phyloP scores from a whole-genome alignment of 64 coral and sea anemone species.

The Pocillopora damicornis region DNA sequence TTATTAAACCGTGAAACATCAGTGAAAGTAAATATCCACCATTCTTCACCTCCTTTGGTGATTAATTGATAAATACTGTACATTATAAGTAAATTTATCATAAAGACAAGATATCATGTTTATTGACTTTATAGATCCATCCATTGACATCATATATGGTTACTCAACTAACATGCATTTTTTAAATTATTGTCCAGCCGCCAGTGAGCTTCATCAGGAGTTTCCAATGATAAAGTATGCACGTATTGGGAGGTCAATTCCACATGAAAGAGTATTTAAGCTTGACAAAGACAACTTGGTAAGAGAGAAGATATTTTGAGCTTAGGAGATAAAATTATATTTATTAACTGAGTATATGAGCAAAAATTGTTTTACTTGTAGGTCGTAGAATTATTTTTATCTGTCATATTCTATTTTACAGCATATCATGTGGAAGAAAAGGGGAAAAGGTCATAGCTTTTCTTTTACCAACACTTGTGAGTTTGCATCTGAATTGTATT shows the following conservation, averaged over 20 bases:
- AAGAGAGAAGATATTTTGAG: neutral
- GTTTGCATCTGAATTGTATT: neutral
- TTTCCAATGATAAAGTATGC: slow-evolving; percentile 96
- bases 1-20: no score
- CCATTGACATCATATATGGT: neutral
- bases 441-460: slow-evolving; percentile 65
- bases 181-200: slow-evolving; percentile 39
- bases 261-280: slow-evolving; percentile 82
- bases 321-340: neutral
- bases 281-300: slow-evolving; percentile 88
- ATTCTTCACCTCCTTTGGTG: no score
- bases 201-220: slow-evolving; percentile 83
- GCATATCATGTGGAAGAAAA: slow-evolving; percentile 98
- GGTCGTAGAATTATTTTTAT: neutral
- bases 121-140: neutral
- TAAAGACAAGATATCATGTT: no score
- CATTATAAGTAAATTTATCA: no score
- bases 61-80: no score
- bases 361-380: no score
- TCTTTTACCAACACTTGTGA: slow-evolving; percentile 75
- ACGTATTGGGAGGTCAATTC: slow-evolving; percentile 73
- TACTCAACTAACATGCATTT: neutral
- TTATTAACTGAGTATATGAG: no score
- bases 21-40: no score
- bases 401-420: slow-evolving; percentile 7